Evolutionary conservation across 2,888 invertebrate genomes (phyloP).

Genomic region (Elegia similella): DNA sequence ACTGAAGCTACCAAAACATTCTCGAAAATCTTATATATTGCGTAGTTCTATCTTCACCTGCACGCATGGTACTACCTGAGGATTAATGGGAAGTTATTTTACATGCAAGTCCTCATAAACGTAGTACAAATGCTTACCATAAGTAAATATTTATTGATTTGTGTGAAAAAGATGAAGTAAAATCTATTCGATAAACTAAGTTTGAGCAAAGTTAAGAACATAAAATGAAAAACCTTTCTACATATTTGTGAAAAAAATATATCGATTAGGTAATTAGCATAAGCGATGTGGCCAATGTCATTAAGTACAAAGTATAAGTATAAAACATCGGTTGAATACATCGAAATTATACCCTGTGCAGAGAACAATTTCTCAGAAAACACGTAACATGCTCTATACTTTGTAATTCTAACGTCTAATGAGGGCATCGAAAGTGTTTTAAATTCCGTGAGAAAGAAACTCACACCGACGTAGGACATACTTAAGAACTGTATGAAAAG

Average conservation of each 20-base stretch:
- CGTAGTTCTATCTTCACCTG: too few species aligned
- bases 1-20: too few species aligned
- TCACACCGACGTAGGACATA: neutral
- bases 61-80: too few species aligned
- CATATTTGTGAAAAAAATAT: neutral
- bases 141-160: too few species aligned
- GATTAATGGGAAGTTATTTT: too few species aligned
- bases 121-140: too few species aligned
- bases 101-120: too few species aligned
- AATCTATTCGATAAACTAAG: too few species aligned
- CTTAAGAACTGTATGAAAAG: neutral
- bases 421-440: neutral
- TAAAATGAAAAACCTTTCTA: too few species aligned
- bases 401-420: slow-evolving; percentile 13
- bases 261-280: neutral
- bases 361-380: slow-evolving; percentile 1
- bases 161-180: too few species aligned
- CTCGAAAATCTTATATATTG: too few species aligned
- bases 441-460: slow-evolving; percentile 4
- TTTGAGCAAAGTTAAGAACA: too few species aligned
- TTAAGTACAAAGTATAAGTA: neutral
- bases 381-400: slow-evolving; percentile 2
- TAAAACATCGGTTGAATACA: neutral
- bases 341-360: neutral
- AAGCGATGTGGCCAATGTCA: neutral